Conservation (phyloP, 1,140 invertebrate genomes). For the Coenobita brevimanus region DNA sequence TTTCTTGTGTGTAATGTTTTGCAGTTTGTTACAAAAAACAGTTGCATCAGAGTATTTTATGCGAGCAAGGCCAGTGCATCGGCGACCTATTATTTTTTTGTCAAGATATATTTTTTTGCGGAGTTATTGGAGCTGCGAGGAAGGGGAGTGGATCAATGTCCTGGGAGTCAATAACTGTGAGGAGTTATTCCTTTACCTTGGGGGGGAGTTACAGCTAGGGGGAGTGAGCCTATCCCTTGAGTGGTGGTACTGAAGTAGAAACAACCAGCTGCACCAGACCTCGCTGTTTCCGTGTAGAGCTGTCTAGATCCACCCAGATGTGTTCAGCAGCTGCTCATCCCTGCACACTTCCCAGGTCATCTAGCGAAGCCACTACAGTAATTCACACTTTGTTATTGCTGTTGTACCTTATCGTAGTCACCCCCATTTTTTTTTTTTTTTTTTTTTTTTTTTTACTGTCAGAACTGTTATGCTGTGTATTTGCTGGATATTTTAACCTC, state of each 20-base stretch:
- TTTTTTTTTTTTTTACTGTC: not conserved
- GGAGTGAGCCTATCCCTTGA: constrained; percentile 45
- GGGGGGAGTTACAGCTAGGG: constrained; percentile 54
- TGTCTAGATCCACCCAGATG: constrained; percentile 49
- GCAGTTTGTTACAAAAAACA: no score
- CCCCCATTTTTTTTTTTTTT: no score
- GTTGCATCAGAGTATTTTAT: no score
- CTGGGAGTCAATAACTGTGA: not conserved
- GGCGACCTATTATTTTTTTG: no score
- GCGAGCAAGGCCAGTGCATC: no score
- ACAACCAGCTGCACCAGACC: constrained; percentile 45
- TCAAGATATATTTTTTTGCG: no score
- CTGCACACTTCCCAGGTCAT: constrained; percentile 29
- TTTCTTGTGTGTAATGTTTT: no score
- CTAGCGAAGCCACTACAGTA: constrained; percentile 3
- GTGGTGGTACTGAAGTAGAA: constrained; percentile 45
- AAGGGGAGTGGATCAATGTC: no score
- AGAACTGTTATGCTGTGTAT: no score
- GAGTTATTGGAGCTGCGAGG: no score
- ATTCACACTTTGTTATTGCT: not conserved
- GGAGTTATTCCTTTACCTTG: constrained; percentile 7
- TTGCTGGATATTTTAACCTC: no score
- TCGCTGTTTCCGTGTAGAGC: constrained; percentile 49
- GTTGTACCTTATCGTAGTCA: not conserved
- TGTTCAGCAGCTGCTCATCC: constrained; percentile 47